A percentile compares a stretch with the other conserved stretches of the same genome.
Evolutionary conservation across 2,797 vertebrate species (phyloP).

Genomic region (Galagoides demidoff): DNA sequence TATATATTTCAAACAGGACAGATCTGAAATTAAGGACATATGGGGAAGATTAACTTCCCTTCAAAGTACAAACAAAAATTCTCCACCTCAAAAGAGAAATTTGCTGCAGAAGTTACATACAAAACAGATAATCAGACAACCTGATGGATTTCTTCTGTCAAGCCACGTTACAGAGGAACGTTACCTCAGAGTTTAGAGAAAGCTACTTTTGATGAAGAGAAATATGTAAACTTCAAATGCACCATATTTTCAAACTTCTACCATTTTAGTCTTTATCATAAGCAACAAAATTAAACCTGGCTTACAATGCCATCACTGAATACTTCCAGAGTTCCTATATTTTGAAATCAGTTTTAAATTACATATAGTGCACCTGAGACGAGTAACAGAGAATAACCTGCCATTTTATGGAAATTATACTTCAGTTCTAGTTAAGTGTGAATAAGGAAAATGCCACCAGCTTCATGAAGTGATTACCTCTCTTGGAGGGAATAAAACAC

Average conservation of each 20-base stretch:
- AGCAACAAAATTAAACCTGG: conserved; percentile 22
- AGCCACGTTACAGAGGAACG: background rate
- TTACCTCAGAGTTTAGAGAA: background rate
- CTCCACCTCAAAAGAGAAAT: background rate
- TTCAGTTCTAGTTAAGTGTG: background rate
- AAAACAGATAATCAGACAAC: conserved; percentile 7
- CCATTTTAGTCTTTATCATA: background rate
- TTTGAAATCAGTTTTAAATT: conserved; percentile 46
- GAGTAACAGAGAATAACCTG: background rate
- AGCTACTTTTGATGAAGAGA: background rate
- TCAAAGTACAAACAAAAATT: conserved; percentile 52
- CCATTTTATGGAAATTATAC: background rate
- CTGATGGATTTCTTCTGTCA: conserved; percentile 29
- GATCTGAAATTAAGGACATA: conserved; percentile 14
- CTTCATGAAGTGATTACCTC: background rate
- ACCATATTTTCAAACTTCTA: background rate
- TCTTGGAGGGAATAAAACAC: background rate
- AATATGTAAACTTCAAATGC: background rate
- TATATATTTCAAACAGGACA: conserved; percentile 23
- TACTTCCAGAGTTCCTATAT: background rate
- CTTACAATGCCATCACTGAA: conserved; percentile 2
- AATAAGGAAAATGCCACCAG: background rate
- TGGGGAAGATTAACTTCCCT: background rate
- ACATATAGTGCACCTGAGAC: background rate
- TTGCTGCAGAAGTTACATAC: conserved; percentile 9